These are phyloP conservation scores for Montipora foliosa DNA, from an alignment of 64 coral and sea anemone genomes.

Conservation along the genomic window DNA sequence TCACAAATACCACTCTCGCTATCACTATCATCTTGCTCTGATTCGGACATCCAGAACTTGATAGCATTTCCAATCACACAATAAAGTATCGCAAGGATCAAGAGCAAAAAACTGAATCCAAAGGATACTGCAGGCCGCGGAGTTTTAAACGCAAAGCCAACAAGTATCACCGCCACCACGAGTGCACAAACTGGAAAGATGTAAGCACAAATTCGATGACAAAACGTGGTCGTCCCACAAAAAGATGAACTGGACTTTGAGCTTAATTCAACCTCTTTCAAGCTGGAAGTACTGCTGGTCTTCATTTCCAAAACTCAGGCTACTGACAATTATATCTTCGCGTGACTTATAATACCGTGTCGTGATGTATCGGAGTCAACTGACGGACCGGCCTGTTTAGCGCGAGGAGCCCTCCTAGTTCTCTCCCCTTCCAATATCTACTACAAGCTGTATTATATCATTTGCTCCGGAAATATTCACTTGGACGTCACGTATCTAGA, in stretches of 20 bases:
- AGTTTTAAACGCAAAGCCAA: constrained; percentile 16
- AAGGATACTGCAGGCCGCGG: background rate
- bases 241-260: background rate
- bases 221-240: background rate
- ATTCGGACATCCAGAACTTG: constrained; percentile 4
- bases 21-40: background rate
- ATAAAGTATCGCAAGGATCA: constrained; percentile 26
- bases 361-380: background rate
- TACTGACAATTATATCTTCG: background rate
- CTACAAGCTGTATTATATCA: background rate
- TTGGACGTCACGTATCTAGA: constrained; percentile 12
- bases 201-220: background rate
- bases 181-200: constrained; percentile 23
- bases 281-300: background rate
- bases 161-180: background rate
- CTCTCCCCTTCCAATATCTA: constrained; percentile 2
- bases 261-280: background rate
- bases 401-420: background rate
- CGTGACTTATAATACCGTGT: background rate
- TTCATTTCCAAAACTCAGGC: background rate
- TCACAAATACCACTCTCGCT: background rate
- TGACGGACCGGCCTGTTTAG: too few species aligned
- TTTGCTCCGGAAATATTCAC: constrained; percentile 15
- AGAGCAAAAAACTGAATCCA: constrained; percentile 33
- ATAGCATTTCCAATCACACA: background rate